Base-by-base conservation (phyloP, 2,797 vertebrate species). In the Acipenser transmontanus region DNA sequence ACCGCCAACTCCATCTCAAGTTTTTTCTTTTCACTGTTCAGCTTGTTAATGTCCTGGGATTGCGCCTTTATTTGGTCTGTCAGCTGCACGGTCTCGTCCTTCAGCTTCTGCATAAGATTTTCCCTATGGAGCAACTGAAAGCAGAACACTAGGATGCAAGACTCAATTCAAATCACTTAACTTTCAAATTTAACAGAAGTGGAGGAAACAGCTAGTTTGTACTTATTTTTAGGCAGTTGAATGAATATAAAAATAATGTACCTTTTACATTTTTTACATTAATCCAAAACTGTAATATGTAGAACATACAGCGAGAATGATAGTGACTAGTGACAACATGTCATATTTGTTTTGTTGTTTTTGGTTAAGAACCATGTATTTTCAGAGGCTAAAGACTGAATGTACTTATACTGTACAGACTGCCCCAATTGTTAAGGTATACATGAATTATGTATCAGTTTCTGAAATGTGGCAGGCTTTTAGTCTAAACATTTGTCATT, bases 31-130 rank as follows among this genome's bases (percentile, higher is more conserved):
- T 66, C 78, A 64, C 70, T 65, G 67, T 10, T 71, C 54, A 68
- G 70, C 70, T 70, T 77, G 6, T 51, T 80, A 72, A 66, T 62
- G 52, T 80, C 73, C 63, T 76, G 66, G 5, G 77, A 69, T 11
- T 70, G 63, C 68, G 80, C 50, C 67, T 76, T 78, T 34, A 64
- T 72, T 79, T 76, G 64, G 61, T 62, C 69, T 49, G 73, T 74
- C 68, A 75, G 68, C 51, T 68, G 12, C 59, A 10, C 49, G 65
- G 66, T 50, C 72, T 78, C 77, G 66, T 72, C 80, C 66, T 72
- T 76, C 66, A 78, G 72, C 65, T 77, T 80, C 80, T 76, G 7
- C 65, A 80, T 57, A 71, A 73, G 50, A 62, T 78, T 78, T 59
- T 77, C 64, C 60, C 69, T 74, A 63, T 78, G 80, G 73, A 78